phyloP scores from a whole-genome alignment of 1,140 invertebrate species.

The Dinoponera quadriceps region DNA sequence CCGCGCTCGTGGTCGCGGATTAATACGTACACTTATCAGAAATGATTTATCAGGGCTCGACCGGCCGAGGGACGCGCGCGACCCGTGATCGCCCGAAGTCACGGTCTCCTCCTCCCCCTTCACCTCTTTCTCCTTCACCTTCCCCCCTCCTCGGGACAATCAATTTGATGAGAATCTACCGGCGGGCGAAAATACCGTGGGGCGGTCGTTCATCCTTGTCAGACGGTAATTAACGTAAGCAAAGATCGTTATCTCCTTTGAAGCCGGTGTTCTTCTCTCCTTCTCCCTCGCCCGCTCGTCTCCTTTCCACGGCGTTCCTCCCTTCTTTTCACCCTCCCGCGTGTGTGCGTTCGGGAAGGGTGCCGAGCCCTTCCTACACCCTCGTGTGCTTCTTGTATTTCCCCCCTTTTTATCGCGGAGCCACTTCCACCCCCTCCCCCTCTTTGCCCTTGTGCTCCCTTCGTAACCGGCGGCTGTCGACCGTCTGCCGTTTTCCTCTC shows the following conservation, averaged over 20 bases:
- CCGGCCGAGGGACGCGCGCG: slow-evolving; percentile 50
- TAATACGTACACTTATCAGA: slow-evolving; percentile 61
- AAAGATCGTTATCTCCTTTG: slow-evolving; percentile 67
- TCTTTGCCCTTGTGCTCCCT: slow-evolving; percentile 4
- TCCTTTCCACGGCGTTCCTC: slow-evolving; percentile 8
- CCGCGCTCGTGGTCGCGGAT: slow-evolving; percentile 27
- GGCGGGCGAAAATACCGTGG: slow-evolving; percentile 58
- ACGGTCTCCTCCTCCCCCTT: slow-evolving; percentile 2
- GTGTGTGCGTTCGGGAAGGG: slow-evolving; percentile 21
- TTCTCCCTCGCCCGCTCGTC: slow-evolving; percentile 10
- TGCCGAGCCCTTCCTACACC: slow-evolving; percentile 28
- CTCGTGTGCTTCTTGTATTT: slow-evolving; percentile 41
- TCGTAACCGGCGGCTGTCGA: slow-evolving; percentile 53
- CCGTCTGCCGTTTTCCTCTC: slow-evolving; percentile 56
- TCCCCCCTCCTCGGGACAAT: slow-evolving; percentile 52
- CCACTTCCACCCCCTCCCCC: neutral
- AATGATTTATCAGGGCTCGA: slow-evolving; percentile 63
- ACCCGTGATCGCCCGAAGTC: slow-evolving; percentile 56
- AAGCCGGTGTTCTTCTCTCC: slow-evolving; percentile 43
- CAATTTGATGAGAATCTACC: slow-evolving; percentile 73
- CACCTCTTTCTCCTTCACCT: neutral
- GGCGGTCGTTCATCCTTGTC: slow-evolving; percentile 72
- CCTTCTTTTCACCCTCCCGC: slow-evolving; percentile 56
- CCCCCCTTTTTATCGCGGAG: slow-evolving; percentile 17
- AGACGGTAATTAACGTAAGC: slow-evolving; percentile 72